Conservation (phyloP, 2,113 vertebrate genomes). For the Labeo catla region DNA sequence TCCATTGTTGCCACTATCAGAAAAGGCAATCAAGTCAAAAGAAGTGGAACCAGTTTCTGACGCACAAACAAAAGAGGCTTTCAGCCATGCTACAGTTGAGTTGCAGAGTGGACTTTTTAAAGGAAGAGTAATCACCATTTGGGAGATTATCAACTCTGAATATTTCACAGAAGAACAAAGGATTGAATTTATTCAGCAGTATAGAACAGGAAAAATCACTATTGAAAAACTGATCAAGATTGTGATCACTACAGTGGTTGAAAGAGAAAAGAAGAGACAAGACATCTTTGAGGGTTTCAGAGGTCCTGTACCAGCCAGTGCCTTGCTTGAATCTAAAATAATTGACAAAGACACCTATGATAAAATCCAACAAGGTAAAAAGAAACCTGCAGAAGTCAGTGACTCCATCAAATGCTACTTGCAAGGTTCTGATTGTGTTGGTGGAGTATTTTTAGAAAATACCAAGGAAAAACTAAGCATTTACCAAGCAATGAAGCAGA, state of each 20-base stretch:
- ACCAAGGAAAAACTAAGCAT: constrained; percentile 88
- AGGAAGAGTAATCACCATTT: constrained; percentile 85
- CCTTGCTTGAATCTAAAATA: constrained; percentile 83
- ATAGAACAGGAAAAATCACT: constrained; percentile 86
- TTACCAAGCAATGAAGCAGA: constrained; percentile 90
- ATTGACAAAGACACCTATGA: constrained; percentile 84
- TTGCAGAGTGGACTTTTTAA: constrained; percentile 84
- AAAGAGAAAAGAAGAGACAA: constrained; percentile 78
- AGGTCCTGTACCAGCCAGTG: constrained; percentile 80
- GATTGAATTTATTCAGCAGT: constrained; percentile 86
- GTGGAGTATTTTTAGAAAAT: constrained; percentile 82
- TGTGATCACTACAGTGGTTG: constrained; percentile 87
- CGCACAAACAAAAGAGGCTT: constrained; percentile 82
- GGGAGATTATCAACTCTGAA: constrained; percentile 93
- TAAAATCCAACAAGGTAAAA: constrained; percentile 85
- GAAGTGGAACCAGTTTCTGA: constrained; percentile 82
- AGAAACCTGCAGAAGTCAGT: constrained; percentile 83
- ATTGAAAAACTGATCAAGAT: constrained; percentile 92
- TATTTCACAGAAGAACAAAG: constrained; percentile 91
- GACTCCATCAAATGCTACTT: constrained; percentile 81
- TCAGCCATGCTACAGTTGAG: constrained; percentile 81
- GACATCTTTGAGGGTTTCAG: constrained; percentile 86
- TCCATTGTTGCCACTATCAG: constrained; percentile 82
- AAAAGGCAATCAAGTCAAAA: constrained; percentile 77
- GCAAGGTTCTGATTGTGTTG: constrained; percentile 83